phyloP scores from a whole-genome alignment of 2,797 vertebrate genomes.

The Sebastes glaucus region DNA sequence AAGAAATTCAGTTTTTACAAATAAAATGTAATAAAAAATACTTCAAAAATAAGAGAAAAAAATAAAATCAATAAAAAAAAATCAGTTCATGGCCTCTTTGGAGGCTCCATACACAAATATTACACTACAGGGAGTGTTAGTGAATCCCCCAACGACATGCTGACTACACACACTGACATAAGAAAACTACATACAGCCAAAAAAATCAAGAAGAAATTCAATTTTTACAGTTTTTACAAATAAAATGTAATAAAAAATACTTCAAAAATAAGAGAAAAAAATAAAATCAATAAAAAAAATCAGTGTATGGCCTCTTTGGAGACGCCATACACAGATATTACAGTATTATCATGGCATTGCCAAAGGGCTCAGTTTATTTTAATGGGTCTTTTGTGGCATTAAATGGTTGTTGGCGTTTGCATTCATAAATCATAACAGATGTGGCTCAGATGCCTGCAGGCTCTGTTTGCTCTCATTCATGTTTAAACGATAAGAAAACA shows the following conservation, averaged over 20 bases:
- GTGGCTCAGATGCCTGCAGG: slow-evolving; percentile 28
- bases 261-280: too few relatives aligned
- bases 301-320: neutral
- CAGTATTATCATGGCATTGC: neutral
- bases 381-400: slow-evolving; percentile 10
- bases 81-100: too few relatives aligned
- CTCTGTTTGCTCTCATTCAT: slow-evolving; percentile 18
- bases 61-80: too few relatives aligned
- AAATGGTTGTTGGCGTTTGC: slow-evolving; percentile 14
- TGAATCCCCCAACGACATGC: slow-evolving; percentile 21
- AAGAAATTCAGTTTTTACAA: too few relatives aligned
- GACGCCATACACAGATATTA: neutral
- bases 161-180: slow-evolving; percentile 26
- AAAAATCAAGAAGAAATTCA: neutral
- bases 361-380: slow-evolving; percentile 5
- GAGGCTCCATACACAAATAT: too few relatives aligned
- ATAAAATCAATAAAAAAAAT: neutral
- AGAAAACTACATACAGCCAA: neutral
- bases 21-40: too few relatives aligned
- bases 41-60: too few relatives aligned
- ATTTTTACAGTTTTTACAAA: neutral
- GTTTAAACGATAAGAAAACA: neutral
- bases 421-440: slow-evolving; percentile 31
- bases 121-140: slow-evolving; percentile 26
- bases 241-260: too few relatives aligned